Conservation (phyloP, 2,113 vertebrate genomes). For the Pleuronectes platessa region DNA sequence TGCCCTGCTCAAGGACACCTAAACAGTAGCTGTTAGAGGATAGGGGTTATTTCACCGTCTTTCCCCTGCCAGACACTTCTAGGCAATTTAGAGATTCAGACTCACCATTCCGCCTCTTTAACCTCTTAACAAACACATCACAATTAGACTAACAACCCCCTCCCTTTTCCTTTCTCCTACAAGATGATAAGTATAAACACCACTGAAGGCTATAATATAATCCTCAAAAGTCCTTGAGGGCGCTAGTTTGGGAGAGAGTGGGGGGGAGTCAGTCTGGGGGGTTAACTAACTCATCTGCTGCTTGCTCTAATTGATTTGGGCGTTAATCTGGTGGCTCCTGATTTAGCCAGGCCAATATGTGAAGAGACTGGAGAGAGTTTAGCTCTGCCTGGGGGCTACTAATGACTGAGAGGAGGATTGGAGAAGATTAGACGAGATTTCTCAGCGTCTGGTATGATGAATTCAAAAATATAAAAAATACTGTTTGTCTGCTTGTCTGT, state of each 20-base stretch:
- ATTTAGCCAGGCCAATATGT: slow-evolving; percentile 56
- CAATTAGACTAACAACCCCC: slow-evolving; percentile 2
- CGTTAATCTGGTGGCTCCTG: slow-evolving; percentile 71
- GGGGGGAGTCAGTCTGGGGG: background rate
- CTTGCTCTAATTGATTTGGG: slow-evolving; percentile 76
- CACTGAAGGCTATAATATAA: slow-evolving; percentile 5
- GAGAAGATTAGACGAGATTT: slow-evolving; percentile 71
- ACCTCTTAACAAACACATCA: slow-evolving; percentile 10
- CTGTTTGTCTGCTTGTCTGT: slow-evolving; percentile 25
- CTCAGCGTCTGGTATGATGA: slow-evolving; percentile 40
- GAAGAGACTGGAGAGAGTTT: slow-evolving; percentile 50
- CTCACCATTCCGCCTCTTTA: slow-evolving; percentile 2
- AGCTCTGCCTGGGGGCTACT: slow-evolving; percentile 63
- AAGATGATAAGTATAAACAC: slow-evolving; percentile 20
- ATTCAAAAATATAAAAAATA: background rate
- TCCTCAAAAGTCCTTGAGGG: slow-evolving; percentile 26
- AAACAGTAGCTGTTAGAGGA: background rate
- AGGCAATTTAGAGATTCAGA: background rate
- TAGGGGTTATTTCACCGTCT: background rate
- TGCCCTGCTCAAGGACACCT: background rate
- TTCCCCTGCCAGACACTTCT: background rate
- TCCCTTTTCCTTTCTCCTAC: slow-evolving; percentile 7
- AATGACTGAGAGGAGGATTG: slow-evolving; percentile 44
- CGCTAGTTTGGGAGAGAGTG: background rate
- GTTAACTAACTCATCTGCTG: slow-evolving; percentile 68